Base-by-base conservation (phyloP, 2,888 invertebrate genomes). In the Mechanitis messenoides region DNA sequence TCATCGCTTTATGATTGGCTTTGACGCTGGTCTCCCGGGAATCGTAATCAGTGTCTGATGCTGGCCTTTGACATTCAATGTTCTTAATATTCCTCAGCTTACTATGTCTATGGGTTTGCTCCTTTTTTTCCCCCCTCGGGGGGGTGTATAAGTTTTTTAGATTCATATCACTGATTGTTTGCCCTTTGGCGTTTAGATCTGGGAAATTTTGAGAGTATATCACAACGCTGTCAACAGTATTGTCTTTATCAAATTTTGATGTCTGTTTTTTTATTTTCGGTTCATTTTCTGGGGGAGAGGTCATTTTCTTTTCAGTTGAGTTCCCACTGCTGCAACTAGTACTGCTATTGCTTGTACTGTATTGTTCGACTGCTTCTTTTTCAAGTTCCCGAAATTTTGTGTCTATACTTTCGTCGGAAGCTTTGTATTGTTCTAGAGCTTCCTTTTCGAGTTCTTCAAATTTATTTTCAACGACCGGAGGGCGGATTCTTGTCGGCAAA, bases 311-410 rank as follows among this genome's bases (percentile, higher is more conserved):
- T 65, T 84, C 85, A 9, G 79, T 80, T 0, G 86, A 85, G 62
- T 83, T 82, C 0, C 84, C 87, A 67, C 88, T 89, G 71, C 88
- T 87, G 71, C 88, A 90, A 65, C 90, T 90, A 1, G 89, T 90
- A 66, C 87, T 88, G 68, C 89, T 90, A 63, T 88, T 88, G 68
- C 90, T 89, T 0, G 83, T 83, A 71, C 90, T 91, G 76, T 93
- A 93, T 73, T 94, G 93, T 71, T 93, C 94, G 57, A 92, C 91
- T 0, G 93, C 94, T 71, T 93, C 92, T 63, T 92, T 89, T 72
- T 93, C 93, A 62, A 93, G 78, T 67, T 93, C 93, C 59, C 91
- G 87, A 74, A 91, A 92, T 69, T 91, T 92, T 7, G 91, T 91
- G 69, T 92, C 92, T 72, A 91, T 92, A 68, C 91, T 90, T 70